Percentiles rank a stretch among this genome's conserved stretches.
phyloP scores from a whole-genome alignment of 2,888 invertebrate species.

The Deroplatys truncata region DNA sequence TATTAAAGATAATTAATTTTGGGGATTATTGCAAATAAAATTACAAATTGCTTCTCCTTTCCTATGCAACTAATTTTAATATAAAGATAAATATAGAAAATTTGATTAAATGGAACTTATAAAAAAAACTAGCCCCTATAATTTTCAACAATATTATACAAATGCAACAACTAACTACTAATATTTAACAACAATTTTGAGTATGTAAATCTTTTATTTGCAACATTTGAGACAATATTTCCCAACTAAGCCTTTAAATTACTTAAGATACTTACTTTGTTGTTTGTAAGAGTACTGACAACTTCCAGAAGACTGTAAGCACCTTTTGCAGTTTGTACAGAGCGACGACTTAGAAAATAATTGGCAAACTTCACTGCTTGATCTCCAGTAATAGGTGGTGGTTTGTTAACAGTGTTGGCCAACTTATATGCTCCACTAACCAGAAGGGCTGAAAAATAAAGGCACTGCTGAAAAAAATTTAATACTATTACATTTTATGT shows the following conservation, averaged over 20 bases:
- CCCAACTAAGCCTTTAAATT: too few relatives aligned
- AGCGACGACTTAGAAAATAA: constrained; percentile 84
- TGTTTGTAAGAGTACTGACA: constrained; percentile 63
- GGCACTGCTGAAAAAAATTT: too few relatives aligned
- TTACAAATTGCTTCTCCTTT: not conserved
- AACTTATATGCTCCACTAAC: constrained; percentile 61
- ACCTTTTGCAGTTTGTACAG: constrained; percentile 82
- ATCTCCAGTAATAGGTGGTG: constrained; percentile 65
- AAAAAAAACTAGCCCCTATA: too few relatives aligned
- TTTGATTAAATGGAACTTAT: not conserved
- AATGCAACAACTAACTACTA: too few relatives aligned
- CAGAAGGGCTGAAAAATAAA: constrained; percentile 47
- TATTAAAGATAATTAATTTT: constrained; percentile 2
- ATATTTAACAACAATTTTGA: too few relatives aligned
- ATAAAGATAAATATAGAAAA: not conserved
- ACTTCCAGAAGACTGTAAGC: constrained; percentile 78
- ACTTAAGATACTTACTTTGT: constrained; percentile 51
- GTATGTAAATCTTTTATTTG: too few relatives aligned
- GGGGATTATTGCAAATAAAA: too few relatives aligned
- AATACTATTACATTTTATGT: too few relatives aligned
- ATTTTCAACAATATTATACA: too few relatives aligned
- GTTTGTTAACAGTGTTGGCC: constrained; percentile 57
- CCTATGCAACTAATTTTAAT: not conserved
- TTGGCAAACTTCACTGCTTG: constrained; percentile 86
- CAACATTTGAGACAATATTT: too few relatives aligned